phyloP scores from a whole-genome alignment of 2,113 vertebrate genomes.

The Fregetta grallaria region DNA sequence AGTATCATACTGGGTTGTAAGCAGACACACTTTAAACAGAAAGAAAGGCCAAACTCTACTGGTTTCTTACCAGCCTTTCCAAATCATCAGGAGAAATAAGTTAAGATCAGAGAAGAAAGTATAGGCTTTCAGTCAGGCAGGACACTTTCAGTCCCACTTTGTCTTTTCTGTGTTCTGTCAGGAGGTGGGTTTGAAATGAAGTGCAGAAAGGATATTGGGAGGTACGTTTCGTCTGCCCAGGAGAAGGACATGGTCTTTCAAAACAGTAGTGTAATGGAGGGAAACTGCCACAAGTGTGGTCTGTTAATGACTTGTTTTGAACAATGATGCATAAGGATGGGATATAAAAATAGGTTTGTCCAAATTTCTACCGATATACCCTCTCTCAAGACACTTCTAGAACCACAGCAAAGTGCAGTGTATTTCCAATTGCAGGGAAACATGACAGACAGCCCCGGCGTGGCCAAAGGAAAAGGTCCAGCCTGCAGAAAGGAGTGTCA shows the following conservation, averaged over 20 bases:
- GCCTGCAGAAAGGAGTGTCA: not conserved
- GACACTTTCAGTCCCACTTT: not conserved
- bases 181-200: not conserved
- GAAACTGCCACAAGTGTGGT: not conserved
- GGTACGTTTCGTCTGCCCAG: fast-evolving
- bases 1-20: not conserved
- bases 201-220: not conserved
- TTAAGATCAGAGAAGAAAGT: not conserved
- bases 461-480: not conserved
- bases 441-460: fast-evolving
- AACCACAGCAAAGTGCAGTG: not conserved
- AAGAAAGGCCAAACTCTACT: not conserved
- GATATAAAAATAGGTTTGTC: not conserved
- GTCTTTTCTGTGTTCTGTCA: not conserved
- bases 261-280: fast-evolving
- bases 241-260: not conserved
- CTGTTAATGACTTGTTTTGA: not conserved
- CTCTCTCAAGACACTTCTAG: not conserved
- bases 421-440: not conserved
- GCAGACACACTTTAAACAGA: not conserved
- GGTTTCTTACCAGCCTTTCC: not conserved
- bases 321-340: not conserved
- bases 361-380: not conserved
- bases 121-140: not conserved
- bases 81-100: not conserved